Evolutionary conservation across 2,113 vertebrate species (phyloP), one percentile per base, ranked within the genome.

Genomic region (Bambusicola thoracicus): DNA sequence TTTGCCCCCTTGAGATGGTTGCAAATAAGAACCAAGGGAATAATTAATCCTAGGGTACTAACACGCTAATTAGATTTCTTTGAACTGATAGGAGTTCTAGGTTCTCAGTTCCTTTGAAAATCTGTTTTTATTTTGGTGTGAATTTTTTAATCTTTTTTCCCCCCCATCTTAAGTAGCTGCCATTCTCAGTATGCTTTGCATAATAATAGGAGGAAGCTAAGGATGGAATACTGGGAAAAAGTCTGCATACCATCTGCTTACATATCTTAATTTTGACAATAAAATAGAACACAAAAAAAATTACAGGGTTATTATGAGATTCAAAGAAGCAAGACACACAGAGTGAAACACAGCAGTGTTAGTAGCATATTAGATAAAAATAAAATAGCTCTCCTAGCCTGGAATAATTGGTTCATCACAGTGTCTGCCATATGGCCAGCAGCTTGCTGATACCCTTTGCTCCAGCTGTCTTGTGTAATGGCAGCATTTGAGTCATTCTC

Each of bases 391-490:
- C 15, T 51, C 85, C 36, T 48, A 83, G 66, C 38, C 69, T 49
- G 53, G 65, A 91, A 58, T 91, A 78, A 93, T 87, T 67, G 59
- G 43, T 58, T 16, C 58, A 69, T 15, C 48, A 40, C 48, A 7
- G 55, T 73, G 75, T 51, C 78, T 94, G 65, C 87, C 91, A 90
- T 88, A 74, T 92, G 82, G 89, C 56, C 76, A 90, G 82, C 56
- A 79, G 58, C 89, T 85, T 89, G 81, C 38, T 44, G 38, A 29
- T 82, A 80, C 46, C 87, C 87, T 95, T 82, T 94, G 81, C 61
- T 77, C 91, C 61, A 84, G 73, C 72, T 74, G 63, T 55, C 67
- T 36, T 40, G 43, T 36, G 51, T 44, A 73, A 56, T 17, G 58
- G 77, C 73, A 82, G 69, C 43, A 7, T 27, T 29, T 36, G 27